Base-by-base conservation (phyloP, 2,888 invertebrate species). In the Nycteola revayana region DNA sequence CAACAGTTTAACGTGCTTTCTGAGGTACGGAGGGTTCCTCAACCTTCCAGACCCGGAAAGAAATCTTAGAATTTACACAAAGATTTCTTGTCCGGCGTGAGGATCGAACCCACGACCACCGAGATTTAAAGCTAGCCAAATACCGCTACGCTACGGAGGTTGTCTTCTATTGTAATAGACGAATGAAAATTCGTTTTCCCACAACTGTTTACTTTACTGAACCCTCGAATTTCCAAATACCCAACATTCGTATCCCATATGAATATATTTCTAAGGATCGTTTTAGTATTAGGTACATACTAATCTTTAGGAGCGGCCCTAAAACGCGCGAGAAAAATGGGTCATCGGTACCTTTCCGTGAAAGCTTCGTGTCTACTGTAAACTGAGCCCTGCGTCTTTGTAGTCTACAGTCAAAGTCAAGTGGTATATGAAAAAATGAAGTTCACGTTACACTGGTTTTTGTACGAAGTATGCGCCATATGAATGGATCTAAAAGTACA, bases 401-500 rank as follows among this genome's bases (percentile, higher is more conserved):
- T 2, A 14, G 5, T 14, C 5, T 5, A 3, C 5, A 3, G 3
- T 14, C 2, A 14, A 14, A 14, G 14, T 5, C 14, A 14, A 3
- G 14, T 14, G 3, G 2, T 3, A 3, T 14, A 14, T 14, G 14
- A 14, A 14, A 14, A 40, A 43, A 29, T 34, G 36, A 30, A 34
- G 69, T 39, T 63, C 75, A 43, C 31, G 7, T 47, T 43, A 11
- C 40, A 37, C 71, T 70, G 81, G 30, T 42, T 39, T 28, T 53
- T 56, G 62, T 58, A 63, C 63, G 68, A 70, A 70, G 66, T 75
- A 71, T 74, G 71, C 70, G 60, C 61, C 68, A 54, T 81, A 78
- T 78, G 79, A 81, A 79, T 75, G 77, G 73, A 64, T 75, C 68
- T 68, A 69, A 64, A 73, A 72, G 66, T 73, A 56, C 53, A 50